Base-by-base conservation (phyloP, 2,797 vertebrate species). In the Spinibarbus caldwelli region DNA sequence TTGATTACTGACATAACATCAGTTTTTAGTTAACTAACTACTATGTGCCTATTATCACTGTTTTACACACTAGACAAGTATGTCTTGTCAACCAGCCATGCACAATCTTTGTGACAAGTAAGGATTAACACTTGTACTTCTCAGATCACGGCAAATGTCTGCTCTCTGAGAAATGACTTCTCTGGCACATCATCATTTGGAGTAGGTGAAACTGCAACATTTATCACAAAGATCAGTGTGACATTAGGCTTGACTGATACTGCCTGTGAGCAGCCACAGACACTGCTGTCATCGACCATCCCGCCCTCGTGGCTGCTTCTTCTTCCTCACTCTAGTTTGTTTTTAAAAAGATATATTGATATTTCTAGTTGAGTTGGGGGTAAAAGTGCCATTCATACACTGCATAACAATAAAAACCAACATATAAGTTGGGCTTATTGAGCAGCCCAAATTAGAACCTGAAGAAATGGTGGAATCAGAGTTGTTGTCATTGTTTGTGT, bases 181-280 rank as follows among this genome's bases (percentile, higher is more conserved):
- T 80, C 31, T 34, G 31, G 76, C 57, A 78, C 83, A 78, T 83
- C 81, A 84, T 82, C 78, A 52, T 77, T 85, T 86, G 73, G 85
- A 84, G 80, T 70, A 72, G 77, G 85, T 73, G 81, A 71, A 76
- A 82, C 38, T 26, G 67, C 68, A 64, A 86, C 77, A 88, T 85
- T 84, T 85, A 75, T 90, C 84, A 83, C 78, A 80, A 76, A 82
- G 67, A 89, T 86, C 88, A 88, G 82, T 52, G 23, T 87, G 87
- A 87, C 86, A 87, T 83, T 82, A 85, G 82, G 31, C 82, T 85
- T 79, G 79, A 84, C 77, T 82, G 87, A 86, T 85, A 47, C 73
- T 80, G 87, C 59, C 47, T 73, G 52, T 81, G 77, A 89, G 73
- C 70, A 81, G 38, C 76, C 62, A 72, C 57, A 84, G 29, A 84